A percentile compares a stretch with the other conserved stretches of the same genome.
Evolutionary conservation across 2,888 invertebrate species (phyloP).

Genomic region (Chloroclystis v-ata): DNA sequence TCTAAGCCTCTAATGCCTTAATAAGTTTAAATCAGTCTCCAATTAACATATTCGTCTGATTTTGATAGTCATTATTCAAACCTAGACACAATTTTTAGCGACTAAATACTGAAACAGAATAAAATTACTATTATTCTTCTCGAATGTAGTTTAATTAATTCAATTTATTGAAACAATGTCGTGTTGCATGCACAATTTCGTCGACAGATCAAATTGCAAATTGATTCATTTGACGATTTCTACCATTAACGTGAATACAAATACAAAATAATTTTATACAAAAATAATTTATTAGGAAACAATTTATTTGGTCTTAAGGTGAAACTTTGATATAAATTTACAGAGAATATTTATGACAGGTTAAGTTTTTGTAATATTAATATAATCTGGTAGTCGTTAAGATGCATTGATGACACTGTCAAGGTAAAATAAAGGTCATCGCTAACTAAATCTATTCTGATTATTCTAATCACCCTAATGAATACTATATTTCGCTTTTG

Average conservation of each 20-base stretch:
- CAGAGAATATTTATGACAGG: too few species aligned
- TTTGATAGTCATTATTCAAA: not conserved
- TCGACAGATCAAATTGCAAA: conserved; percentile 8
- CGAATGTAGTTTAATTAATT: not conserved
- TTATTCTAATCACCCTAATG: too few species aligned
- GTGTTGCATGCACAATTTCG: conserved; percentile 12
- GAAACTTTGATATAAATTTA: not conserved
- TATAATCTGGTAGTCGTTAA: not conserved
- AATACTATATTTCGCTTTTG: too few species aligned
- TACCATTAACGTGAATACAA: not conserved
- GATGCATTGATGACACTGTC: not conserved
- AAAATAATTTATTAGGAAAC: too few species aligned
- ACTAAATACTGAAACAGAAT: not conserved
- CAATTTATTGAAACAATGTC: conserved; percentile 7
- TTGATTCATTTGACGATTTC: conserved; percentile 6
- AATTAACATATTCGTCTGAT: not conserved
- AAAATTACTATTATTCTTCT: conserved; percentile 4
- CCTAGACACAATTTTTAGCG: too few species aligned
- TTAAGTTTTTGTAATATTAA: not conserved
- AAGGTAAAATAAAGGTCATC: too few species aligned
- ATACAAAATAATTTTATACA: too few species aligned
- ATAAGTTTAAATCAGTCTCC: too few species aligned
- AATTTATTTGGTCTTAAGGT: too few species aligned
- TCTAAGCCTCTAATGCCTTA: too few species aligned
- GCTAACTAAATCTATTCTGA: too few species aligned